A percentile compares a stretch with the other conserved stretches of the same genome.
Conservation (phyloP, 2,888 invertebrate genomes). For the Andrena chrysosceles region DNA sequence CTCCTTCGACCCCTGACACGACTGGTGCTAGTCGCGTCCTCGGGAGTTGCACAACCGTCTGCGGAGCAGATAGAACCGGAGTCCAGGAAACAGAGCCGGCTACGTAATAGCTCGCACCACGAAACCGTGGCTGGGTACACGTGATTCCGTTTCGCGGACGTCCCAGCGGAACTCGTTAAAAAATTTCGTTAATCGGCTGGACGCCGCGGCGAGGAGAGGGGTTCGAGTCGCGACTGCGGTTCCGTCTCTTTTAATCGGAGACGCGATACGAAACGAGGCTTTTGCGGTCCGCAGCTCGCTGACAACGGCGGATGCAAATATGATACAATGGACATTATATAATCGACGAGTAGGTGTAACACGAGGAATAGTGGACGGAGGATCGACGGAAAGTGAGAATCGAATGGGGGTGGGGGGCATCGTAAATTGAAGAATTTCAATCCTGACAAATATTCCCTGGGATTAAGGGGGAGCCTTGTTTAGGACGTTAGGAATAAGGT, state of each 20-base stretch:
- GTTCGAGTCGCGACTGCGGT: not conserved
- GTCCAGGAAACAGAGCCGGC: constrained; percentile 29
- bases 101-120: constrained; percentile 30
- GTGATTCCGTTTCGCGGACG: not conserved
- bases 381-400: too few species aligned
- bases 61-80: constrained; percentile 38
- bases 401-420: too few species aligned
- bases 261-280: constrained; percentile 57
- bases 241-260: constrained; percentile 54
- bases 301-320: not conserved
- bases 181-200: constrained; percentile 35
- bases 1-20: not conserved
- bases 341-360: constrained; percentile 4
- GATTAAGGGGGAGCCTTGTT: too few species aligned
- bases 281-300: constrained; percentile 23
- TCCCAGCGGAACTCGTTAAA: not conserved
- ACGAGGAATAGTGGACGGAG: not conserved
- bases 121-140: constrained; percentile 20
- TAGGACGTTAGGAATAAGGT: too few species aligned
- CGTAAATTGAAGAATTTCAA: too few species aligned
- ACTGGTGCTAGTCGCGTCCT: not conserved
- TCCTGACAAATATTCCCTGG: too few species aligned
- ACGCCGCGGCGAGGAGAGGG: too few species aligned
- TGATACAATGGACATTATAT: not conserved
- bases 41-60: constrained; percentile 26